Base-by-base conservation (phyloP, 1,140 invertebrate genomes). In the Pentalonia nigronervosa region DNA sequence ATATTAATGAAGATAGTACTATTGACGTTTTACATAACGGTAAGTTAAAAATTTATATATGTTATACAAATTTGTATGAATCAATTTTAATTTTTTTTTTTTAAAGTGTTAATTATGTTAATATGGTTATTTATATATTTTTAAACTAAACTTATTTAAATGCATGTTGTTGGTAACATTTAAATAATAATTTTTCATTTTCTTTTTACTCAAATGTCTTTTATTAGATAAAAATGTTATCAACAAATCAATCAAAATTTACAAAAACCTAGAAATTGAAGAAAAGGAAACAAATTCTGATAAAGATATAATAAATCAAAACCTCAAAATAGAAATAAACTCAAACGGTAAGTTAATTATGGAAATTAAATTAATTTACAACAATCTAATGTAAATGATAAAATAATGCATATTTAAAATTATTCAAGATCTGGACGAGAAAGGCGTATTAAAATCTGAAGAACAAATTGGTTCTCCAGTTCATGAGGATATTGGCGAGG, bases 151-250 rank as follows among this genome's bases (percentile, higher is more conserved):
- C 17, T 21, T 7, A 83, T 21, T 41, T 36, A 8, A 36, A 83
- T 36, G 7, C 41, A 83, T 21, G 0, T 36, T 36, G 17, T 8
- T 25, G 60, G 34, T 21, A 36, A 41, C 21, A 83, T 83, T 60
- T 60, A 67, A n/a, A 83, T 83, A 8, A 9, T 8, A 41, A 41
- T 41, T 45, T 45, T 45, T 25, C 36, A 67, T 67, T 67, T 83
- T 36, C 0, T 41, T 41, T 23, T 45, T 45, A 25, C 23, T 25
- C 0, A 30, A 67, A 87, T 87, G 17, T 87, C 17, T 88, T n/a
- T 48, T 88, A 47, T 47, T 88, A 88, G 89, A 90, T 48, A 20
- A 90, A 60, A 60, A 41, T 90, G 23, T 53, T 17, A 53, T 23
- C 23, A 53, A 53, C 9, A 36, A 90, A 90, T 56, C 47, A 23